phyloP scores from a whole-genome alignment of 2,888 invertebrate genomes.

The Amblyjoppa fuscipennis region DNA sequence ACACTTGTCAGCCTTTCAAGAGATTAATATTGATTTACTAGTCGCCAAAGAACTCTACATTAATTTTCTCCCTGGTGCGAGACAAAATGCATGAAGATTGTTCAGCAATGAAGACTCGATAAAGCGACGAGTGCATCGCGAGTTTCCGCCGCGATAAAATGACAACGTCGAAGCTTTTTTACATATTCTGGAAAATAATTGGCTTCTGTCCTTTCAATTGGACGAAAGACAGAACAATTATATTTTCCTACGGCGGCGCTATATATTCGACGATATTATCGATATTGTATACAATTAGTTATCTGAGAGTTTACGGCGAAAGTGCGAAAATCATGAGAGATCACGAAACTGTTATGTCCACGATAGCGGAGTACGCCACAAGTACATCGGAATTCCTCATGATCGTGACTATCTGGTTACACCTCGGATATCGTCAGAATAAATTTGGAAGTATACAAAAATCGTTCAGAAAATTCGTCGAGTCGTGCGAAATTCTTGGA shows the following conservation, averaged over 20 bases:
- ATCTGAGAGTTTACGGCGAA: slow-evolving; percentile 28
- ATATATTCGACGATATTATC: slow-evolving; percentile 37
- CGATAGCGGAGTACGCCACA: slow-evolving; percentile 29
- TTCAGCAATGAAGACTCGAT: slow-evolving; percentile 4
- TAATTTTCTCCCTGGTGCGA: neutral
- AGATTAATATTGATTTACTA: slow-evolving; percentile 6
- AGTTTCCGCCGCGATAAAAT: slow-evolving; percentile 7
- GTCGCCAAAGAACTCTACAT: neutral
- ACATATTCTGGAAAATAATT: slow-evolving; percentile 51
- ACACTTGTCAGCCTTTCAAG: neutral
- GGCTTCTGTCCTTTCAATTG: slow-evolving; percentile 52
- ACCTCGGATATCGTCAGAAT: slow-evolving; percentile 58
- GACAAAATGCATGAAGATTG: neutral
- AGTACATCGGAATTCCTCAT: slow-evolving; percentile 27
- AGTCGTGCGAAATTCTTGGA: neutral
- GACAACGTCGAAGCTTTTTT: slow-evolving; percentile 31
- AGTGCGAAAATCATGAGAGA: neutral
- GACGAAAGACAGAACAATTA: slow-evolving; percentile 16
- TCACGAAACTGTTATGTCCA: slow-evolving; percentile 24
- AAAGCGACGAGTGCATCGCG: neutral
- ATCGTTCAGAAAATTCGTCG: slow-evolving; percentile 32
- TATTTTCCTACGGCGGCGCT: slow-evolving; percentile 28
- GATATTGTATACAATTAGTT: slow-evolving; percentile 20
- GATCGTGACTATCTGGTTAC: slow-evolving; percentile 34
- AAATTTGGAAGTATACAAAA: slow-evolving; percentile 45